These are phyloP conservation scores for Ctenopoma kingsleyae DNA, from an alignment of 2,797 vertebrate species.

Conservation along the genomic window DNA sequence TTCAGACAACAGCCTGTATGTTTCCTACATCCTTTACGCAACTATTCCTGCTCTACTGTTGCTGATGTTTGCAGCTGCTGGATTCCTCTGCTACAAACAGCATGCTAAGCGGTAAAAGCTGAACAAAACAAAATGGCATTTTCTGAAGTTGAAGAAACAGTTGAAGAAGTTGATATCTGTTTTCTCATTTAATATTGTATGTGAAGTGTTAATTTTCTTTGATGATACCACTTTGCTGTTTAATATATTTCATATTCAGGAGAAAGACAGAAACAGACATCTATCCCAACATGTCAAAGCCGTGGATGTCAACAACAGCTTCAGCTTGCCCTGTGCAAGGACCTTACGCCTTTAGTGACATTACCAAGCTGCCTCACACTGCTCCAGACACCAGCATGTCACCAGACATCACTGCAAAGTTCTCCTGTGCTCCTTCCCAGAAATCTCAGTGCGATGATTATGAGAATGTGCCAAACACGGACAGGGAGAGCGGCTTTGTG, in stretches of 20 bases:
- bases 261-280: constrained; percentile 77
- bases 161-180: neutral
- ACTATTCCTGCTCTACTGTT: constrained; percentile 88
- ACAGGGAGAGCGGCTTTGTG: constrained; percentile 90
- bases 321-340: constrained; percentile 82
- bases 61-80: constrained; percentile 81
- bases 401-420: constrained; percentile 81
- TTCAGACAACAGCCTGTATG: constrained; percentile 80
- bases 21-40: constrained; percentile 90
- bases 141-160: too few species aligned
- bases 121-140: neutral
- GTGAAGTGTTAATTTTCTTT: neutral
- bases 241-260: constrained; percentile 70
- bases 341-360: constrained; percentile 84
- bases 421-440: constrained; percentile 69
- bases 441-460: constrained; percentile 82
- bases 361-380: constrained; percentile 84
- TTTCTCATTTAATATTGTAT: neutral
- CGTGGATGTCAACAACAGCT: constrained; percentile 77
- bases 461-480: constrained; percentile 78
- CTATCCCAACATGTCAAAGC: constrained; percentile 73
- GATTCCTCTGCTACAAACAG: constrained; percentile 88
- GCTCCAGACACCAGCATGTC: constrained; percentile 84
- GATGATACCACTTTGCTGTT: neutral
- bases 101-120: constrained; percentile 85